Conservation (phyloP, 2,113 vertebrate genomes). For the Silurus meridionalis region DNA sequence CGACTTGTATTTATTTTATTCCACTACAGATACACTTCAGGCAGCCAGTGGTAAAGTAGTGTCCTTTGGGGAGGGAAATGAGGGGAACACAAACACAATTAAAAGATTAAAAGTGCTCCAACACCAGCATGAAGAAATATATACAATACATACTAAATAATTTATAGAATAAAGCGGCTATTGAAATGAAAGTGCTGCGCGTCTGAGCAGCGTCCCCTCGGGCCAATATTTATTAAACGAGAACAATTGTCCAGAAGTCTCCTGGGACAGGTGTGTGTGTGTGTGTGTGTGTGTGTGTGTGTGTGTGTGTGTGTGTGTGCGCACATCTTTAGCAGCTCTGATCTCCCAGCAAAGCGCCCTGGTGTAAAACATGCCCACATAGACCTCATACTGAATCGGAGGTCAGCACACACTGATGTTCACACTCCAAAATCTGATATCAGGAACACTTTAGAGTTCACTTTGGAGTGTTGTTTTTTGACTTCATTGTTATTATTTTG, state of each 20-base stretch:
- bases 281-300: slow-evolving; percentile 4
- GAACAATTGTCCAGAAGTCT: slow-evolving; percentile 78
- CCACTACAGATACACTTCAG: neutral
- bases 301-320: slow-evolving; percentile 26
- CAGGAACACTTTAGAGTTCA: slow-evolving; percentile 26
- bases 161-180: neutral
- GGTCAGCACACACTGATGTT: slow-evolving; percentile 27
- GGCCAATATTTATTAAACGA: slow-evolving; percentile 86
- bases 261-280: slow-evolving; percentile 55
- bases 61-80: neutral
- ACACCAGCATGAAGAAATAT: neutral
- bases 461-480: neutral
- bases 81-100: neutral
- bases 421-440: slow-evolving; percentile 38
- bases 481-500: neutral
- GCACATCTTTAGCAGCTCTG: slow-evolving; percentile 62
- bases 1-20: neutral
- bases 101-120: slow-evolving; percentile 15
- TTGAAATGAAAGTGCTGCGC: slow-evolving; percentile 19
- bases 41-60: neutral
- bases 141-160: neutral
- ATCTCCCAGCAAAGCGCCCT: slow-evolving; percentile 39
- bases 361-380: slow-evolving; percentile 51
- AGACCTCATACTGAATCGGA: slow-evolving; percentile 37
- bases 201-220: slow-evolving; percentile 76